A percentile compares a stretch with the other conserved stretches of the same genome.
Evolutionary conservation across 2,797 vertebrate species (phyloP).

Genomic region (Sardinella longiceps): DNA sequence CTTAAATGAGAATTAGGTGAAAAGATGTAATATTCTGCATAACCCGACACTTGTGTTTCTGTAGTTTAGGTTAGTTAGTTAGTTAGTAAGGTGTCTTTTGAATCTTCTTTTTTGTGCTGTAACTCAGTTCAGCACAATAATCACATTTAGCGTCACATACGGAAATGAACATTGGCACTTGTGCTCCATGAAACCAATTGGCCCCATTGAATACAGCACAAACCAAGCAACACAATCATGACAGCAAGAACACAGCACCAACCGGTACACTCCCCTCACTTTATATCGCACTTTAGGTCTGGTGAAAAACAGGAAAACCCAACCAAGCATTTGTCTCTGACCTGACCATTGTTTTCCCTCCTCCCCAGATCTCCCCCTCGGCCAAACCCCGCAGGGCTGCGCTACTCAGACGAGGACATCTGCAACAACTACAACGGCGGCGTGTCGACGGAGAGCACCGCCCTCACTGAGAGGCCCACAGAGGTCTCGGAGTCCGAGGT

Average conservation of each 20-base stretch:
- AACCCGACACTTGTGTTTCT: not conserved
- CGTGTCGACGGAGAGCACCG: constrained; percentile 83
- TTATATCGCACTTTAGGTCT: too few species aligned
- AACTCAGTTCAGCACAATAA: not conserved
- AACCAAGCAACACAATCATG: not conserved
- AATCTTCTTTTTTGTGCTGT: not conserved
- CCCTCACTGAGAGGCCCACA: constrained; percentile 85
- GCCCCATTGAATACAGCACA: not conserved
- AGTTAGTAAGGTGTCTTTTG: too few species aligned
- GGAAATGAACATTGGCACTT: not conserved
- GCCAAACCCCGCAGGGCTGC: constrained; percentile 91
- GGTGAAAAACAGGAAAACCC: too few species aligned
- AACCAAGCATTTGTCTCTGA: not conserved
- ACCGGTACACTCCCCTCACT: not conserved
- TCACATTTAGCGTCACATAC: too few species aligned
- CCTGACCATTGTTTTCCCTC: constrained; percentile 12
- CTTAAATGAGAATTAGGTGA: too few species aligned
- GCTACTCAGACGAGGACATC: constrained; percentile 94
- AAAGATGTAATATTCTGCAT: not conserved
- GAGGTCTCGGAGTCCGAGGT: constrained; percentile 93
- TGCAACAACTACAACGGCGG: constrained; percentile 92
- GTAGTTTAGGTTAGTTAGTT: too few species aligned
- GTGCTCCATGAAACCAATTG: not conserved
- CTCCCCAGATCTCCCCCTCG: constrained; percentile 87
- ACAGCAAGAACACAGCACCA: not conserved